phyloP scores from a whole-genome alignment of 2,113 vertebrate species.

The Aldabrachelys gigantea region DNA sequence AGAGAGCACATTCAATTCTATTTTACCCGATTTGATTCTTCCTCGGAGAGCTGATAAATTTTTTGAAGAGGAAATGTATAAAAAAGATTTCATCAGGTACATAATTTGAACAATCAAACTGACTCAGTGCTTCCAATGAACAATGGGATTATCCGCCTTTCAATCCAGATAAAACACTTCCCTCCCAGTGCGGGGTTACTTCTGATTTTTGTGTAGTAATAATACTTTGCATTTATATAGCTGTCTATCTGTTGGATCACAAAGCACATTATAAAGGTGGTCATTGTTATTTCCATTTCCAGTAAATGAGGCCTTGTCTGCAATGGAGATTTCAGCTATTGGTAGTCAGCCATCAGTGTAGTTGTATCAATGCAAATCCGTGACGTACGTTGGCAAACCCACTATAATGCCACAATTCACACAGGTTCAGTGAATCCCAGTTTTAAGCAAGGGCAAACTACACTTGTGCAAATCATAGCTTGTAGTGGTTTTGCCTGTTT shows the following conservation, averaged over 20 bases:
- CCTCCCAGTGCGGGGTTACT: not conserved
- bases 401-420: not conserved
- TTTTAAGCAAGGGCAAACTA: slow-evolving; percentile 6
- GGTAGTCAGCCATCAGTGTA: not conserved
- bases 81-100: not conserved
- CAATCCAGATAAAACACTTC: not conserved
- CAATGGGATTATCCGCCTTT: not conserved
- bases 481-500: not conserved
- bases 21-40: not conserved
- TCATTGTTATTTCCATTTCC: not conserved
- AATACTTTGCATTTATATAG: rapidly evolving
- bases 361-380: not conserved
- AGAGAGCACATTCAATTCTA: not conserved
- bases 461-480: slow-evolving; percentile 3
- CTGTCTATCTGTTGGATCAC: not conserved
- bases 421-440: not conserved
- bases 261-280: not conserved
- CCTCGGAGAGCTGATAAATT: not conserved
- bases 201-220: not conserved
- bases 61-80: not conserved
- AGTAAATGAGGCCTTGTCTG: not conserved
- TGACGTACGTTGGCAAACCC: rapidly evolving
- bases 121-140: not conserved
- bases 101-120: not conserved
- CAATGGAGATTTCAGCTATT: not conserved